Conservation (phyloP, 1,140 invertebrate species). For the Argopecten irradians region DNA sequence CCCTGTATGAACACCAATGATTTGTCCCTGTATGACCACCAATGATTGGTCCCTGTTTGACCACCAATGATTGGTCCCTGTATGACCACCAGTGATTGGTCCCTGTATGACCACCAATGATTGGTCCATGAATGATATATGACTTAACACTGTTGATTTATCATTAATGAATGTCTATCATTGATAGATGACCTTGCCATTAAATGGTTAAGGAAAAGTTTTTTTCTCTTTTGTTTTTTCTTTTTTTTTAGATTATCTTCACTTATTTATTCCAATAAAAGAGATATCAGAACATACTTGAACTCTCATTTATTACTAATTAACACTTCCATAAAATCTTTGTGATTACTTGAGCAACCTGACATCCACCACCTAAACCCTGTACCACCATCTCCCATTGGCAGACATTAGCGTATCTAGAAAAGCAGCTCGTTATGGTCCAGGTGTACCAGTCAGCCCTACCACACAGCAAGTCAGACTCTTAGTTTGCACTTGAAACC, state of each 20-base stretch:
- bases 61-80: neutral
- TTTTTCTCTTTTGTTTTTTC: too few relatives aligned
- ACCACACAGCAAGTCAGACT: constrained; percentile 4
- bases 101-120: too few relatives aligned
- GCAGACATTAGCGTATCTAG: neutral
- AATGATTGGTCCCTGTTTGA: neutral
- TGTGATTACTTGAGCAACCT: neutral
- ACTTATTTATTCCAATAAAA: too few relatives aligned
- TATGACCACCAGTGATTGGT: too few relatives aligned
- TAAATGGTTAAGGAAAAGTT: too few relatives aligned
- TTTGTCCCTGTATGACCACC: neutral
- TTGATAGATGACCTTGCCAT: neutral
- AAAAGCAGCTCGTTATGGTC: neutral
- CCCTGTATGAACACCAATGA: neutral
- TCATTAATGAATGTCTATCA: neutral
- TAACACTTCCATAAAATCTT: neutral
- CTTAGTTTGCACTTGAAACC: constrained; percentile 9
- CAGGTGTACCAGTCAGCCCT: neutral
- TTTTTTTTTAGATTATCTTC: too few relatives aligned
- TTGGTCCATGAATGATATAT: too few relatives aligned
- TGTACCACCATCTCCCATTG: neutral
- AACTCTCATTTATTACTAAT: too few relatives aligned
- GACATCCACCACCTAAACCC: neutral
- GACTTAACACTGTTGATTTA: too few relatives aligned
- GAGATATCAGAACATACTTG: too few relatives aligned